Base-by-base conservation (phyloP, 2,888 invertebrate species). In the Erpobdella octoculata region DNA sequence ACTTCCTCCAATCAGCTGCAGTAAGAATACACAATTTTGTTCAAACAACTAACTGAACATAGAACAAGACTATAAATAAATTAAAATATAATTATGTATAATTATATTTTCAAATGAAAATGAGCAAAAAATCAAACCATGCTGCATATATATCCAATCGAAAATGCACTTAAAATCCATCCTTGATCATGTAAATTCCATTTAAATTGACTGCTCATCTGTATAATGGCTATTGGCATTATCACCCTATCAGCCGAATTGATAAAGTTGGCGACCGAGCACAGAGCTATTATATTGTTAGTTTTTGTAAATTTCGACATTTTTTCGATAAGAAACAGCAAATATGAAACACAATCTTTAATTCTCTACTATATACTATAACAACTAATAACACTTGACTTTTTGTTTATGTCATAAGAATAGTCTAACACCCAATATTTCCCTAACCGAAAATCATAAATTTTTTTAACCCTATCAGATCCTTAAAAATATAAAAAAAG, bases 141-240 rank as follows among this genome's bases (percentile, higher is more conserved):
- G 84, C 89, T 89, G 77, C 89, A 89, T 78, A 90, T 88, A 79
- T 89, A 90, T 37, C 90, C 90, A 74, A 89, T 87, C 41, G 89
- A 89, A 83, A 90, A 90, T 6, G 89, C 88, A 71, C 89, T 89
- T 53, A 89, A 84, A 67, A 90, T 88, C 89, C 89, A 89, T 68
- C 89, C 90, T 79, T 89, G 89, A 79, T 87, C 87, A 78, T 89
- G 87, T 58, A 90, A 81, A 73, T 86, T 87, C 89, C 89, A 90
- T 70, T 87, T 86, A 79, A 87, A 89, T 79, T 88, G 85, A 79
- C 88, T 87, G 0, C 89, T 87, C 89, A 90, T 89, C 3, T 87
- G 88, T 41, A 90, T 87, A 73, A 90, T 89, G 31, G 89, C 89
- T 72, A 90, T 89, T 0, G 90, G 89, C 89, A 90, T 89, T 70